These are phyloP conservation scores for Cacoxenus indagator DNA, from an alignment of 2,888 invertebrate species.

Conservation along the genomic window DNA sequence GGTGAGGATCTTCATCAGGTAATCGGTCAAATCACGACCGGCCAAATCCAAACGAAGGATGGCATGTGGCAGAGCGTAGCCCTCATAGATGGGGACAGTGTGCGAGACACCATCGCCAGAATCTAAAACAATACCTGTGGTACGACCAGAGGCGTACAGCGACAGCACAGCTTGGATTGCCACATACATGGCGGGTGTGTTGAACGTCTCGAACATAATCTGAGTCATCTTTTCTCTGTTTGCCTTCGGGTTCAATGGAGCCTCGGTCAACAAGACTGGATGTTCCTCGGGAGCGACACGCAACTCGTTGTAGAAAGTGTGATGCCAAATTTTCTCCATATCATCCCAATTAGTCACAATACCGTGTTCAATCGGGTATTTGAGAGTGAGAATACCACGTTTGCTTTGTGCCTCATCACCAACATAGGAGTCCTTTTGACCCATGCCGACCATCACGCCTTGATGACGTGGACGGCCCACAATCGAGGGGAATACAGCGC, in stretches of 20 bases:
- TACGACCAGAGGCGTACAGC: conserved; percentile 95
- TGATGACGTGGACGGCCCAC: conserved; percentile 92
- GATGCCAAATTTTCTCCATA: conserved; percentile 99
- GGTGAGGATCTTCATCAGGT: conserved; percentile 94
- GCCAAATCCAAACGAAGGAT: conserved; percentile 94
- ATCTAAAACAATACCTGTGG: conserved; percentile 96
- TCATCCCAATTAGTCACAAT: conserved; percentile 99
- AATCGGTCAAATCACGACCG: conserved; percentile 93
- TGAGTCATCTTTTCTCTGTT: conserved; percentile 93
- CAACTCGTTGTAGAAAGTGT: conserved; percentile 98
- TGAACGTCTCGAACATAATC: conserved; percentile 95
- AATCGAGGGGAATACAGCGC: conserved; percentile 90
- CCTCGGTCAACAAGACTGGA: conserved; percentile 89
- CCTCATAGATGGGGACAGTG: conserved; percentile 96
- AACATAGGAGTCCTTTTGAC: conserved; percentile 90
- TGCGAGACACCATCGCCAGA: conserved; percentile 97
- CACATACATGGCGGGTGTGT: conserved; percentile 93
- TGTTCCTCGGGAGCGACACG: conserved; percentile 96
- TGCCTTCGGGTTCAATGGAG: conserved; percentile 90
- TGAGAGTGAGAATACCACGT: conserved; percentile 91
- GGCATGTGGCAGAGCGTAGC: conserved; percentile 93
- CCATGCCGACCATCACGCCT: conserved; percentile 94
- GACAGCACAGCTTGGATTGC: conserved; percentile 95
- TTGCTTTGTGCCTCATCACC: conserved; percentile 91
- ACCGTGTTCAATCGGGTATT: conserved; percentile 97